Conservation (phyloP, 53 echinoderm and acorn worm species). For the Luidia sarsii region DNA sequence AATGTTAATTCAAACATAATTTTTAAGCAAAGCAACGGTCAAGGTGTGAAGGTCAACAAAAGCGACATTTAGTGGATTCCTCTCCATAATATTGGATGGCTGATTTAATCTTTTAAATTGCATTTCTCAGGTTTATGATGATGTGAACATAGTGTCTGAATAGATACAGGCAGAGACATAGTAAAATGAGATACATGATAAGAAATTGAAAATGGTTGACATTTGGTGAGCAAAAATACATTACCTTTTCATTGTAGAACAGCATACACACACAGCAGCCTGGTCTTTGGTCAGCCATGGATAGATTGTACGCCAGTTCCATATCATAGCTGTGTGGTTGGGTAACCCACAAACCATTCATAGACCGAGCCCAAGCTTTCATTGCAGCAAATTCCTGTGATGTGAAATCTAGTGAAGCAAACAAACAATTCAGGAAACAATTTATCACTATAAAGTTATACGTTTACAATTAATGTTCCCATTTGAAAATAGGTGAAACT, state of each 20-base stretch:
- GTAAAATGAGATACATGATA: neutral
- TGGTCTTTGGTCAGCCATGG: constrained; percentile 87
- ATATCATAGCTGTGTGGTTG: constrained; percentile 93
- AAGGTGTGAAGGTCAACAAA: too few species aligned
- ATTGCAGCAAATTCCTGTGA: constrained; percentile 66
- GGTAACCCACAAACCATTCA: constrained; percentile 94
- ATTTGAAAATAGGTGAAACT: too few species aligned
- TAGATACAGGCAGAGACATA: neutral
- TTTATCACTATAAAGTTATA: neutral
- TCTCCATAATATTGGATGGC: too few species aligned
- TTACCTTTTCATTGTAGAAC: constrained; percentile 93
- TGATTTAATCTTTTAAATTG: too few species aligned
- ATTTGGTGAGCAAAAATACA: too few species aligned
- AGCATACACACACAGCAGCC: constrained; percentile 95
- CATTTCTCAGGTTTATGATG: too few species aligned
- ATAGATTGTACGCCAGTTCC: constrained; percentile 86
- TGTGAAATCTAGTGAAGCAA: constrained; percentile 61
- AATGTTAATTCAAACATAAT: too few species aligned
- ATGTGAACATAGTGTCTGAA: neutral
- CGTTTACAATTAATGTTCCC: too few species aligned
- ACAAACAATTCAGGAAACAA: neutral
- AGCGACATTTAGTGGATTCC: too few species aligned
- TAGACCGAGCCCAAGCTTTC: constrained; percentile 90
- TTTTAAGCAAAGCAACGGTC: too few species aligned
- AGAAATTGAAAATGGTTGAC: neutral